Evolutionary conservation across 2,888 invertebrate species (phyloP).

Genomic region (Agrilus cyanescens): DNA sequence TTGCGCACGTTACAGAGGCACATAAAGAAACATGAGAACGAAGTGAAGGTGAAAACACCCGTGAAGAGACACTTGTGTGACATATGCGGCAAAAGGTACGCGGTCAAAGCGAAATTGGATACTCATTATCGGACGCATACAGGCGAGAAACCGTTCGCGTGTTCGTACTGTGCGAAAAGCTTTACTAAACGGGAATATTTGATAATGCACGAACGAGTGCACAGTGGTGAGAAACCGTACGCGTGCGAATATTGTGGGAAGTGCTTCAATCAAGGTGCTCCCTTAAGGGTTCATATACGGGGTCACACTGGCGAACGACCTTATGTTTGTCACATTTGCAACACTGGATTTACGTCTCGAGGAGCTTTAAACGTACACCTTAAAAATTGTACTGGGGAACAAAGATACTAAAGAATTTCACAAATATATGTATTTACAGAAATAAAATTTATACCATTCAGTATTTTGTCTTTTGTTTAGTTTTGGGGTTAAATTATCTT

Average conservation of each 20-base stretch:
- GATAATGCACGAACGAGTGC: slow-evolving; percentile 48
- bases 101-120: slow-evolving; percentile 26
- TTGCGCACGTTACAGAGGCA: slow-evolving; percentile 35
- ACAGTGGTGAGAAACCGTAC: slow-evolving; percentile 51
- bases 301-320: slow-evolving; percentile 39
- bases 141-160: slow-evolving; percentile 28
- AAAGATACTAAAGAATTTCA: slow-evolving; percentile 25
- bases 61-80: slow-evolving; percentile 29
- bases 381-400: slow-evolving; percentile 31
- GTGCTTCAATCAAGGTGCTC: slow-evolving; percentile 48
- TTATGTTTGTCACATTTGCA: slow-evolving; percentile 44
- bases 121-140: slow-evolving; percentile 29
- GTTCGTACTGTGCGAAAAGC: slow-evolving; percentile 27
- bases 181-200: slow-evolving; percentile 35
- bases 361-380: slow-evolving; percentile 47
- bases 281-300: slow-evolving; percentile 32
- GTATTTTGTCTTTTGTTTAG: no score
- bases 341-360: slow-evolving; percentile 46
- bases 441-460: no score
- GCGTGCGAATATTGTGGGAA: slow-evolving; percentile 48
- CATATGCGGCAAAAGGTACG: slow-evolving; percentile 29
- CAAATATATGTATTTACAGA: no score
- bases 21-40: slow-evolving; percentile 39
- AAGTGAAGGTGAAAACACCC: slow-evolving; percentile 25
- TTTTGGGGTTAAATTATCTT: no score